phyloP scores from a whole-genome alignment of 2,888 invertebrate genomes.

The Eueremaeus valkanovi region DNA sequence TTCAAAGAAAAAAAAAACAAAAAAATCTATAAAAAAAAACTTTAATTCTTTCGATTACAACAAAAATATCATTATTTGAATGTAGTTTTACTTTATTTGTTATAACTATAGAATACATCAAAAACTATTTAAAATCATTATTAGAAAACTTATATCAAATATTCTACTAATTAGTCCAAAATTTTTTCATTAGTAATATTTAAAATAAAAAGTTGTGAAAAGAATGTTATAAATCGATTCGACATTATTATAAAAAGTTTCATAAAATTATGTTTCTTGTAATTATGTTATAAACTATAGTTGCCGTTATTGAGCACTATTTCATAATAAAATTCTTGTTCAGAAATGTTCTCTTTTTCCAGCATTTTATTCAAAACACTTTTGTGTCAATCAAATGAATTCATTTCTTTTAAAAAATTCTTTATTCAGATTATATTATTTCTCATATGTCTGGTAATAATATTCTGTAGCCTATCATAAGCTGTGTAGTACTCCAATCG shows the following conservation, averaged over 20 bases:
- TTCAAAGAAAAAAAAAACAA: neutral
- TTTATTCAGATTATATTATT: no score
- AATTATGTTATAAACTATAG: neutral
- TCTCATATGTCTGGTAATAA: no score
- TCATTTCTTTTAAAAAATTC: no score
- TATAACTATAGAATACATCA: no score
- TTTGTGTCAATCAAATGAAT: no score
- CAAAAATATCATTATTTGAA: slow-evolving; percentile 1
- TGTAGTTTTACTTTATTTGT: neutral
- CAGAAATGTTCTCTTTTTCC: neutral
- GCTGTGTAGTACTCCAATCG: no score
- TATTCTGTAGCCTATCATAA: no score
- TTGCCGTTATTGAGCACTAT: slow-evolving; percentile 8
- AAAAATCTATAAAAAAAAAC: neutral
- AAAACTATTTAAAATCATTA: neutral
- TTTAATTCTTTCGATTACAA: neutral
- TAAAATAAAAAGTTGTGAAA: neutral
- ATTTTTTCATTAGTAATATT: neutral
- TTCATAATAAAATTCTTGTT: slow-evolving; percentile 18
- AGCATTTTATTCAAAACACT: neutral
- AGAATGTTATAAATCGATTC: neutral
- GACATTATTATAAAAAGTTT: neutral
- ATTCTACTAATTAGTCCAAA: neutral
- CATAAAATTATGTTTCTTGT: neutral
- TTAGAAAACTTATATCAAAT: neutral